phyloP scores from a whole-genome alignment of 2,888 invertebrate genomes.

The Neoitamus cyanurus region DNA sequence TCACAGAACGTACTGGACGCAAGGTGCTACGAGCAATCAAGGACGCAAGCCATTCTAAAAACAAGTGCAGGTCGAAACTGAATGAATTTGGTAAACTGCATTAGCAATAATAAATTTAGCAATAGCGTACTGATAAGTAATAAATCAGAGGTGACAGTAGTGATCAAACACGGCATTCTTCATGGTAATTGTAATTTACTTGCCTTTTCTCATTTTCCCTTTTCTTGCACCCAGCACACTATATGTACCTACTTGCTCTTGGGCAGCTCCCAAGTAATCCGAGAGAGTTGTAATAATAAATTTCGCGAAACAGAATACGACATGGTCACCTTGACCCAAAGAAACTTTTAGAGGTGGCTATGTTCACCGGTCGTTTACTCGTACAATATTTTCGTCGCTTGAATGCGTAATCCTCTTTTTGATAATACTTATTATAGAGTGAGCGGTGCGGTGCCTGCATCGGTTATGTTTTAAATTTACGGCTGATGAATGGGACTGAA shows the following conservation, averaged over 20 bases:
- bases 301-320: slow-evolving; percentile 18
- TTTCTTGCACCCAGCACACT: no score
- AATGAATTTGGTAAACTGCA: neutral
- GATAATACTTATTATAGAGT: neutral
- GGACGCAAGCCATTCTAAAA: neutral
- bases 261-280: slow-evolving; percentile 13
- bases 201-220: neutral
- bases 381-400: slow-evolving; percentile 24
- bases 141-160: neutral
- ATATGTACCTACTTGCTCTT: neutral
- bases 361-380: slow-evolving; percentile 7
- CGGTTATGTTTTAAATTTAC: neutral
- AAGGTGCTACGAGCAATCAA: neutral
- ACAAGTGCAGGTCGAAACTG: neutral
- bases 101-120: slow-evolving; percentile 17
- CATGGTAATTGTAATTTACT: neutral
- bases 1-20: neutral
- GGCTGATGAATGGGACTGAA: neutral
- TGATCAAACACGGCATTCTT: neutral
- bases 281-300: slow-evolving; percentile 31
- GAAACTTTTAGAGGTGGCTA: neutral
- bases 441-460: neutral
- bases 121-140: neutral
- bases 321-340: slow-evolving; percentile 38
- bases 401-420: slow-evolving; percentile 29